Evolutionary conservation across 30 jellyfish, hydroid and myxozoan species (phyloP).

Genomic region (Cassiopea xamachana): DNA sequence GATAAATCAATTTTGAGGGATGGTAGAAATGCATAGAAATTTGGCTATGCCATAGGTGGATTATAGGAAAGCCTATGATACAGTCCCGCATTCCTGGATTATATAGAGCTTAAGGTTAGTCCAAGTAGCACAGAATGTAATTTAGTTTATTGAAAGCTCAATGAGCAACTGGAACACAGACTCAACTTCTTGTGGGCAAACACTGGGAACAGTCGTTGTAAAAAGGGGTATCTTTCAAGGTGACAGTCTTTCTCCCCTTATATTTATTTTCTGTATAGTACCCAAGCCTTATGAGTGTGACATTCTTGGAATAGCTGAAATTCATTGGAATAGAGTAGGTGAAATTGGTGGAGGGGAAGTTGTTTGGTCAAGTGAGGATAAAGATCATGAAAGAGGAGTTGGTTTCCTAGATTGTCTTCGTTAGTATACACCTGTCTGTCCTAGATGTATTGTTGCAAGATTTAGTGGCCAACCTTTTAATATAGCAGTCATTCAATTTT

Average conservation of each 20-base stretch:
- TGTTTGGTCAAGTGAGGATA: constrained; percentile 25
- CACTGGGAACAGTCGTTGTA: neutral
- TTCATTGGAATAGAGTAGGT: constrained; percentile 21
- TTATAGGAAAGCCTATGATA: constrained; percentile 22
- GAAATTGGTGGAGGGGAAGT: constrained; percentile 22
- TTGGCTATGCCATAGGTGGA: constrained; percentile 43
- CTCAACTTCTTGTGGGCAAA: neutral
- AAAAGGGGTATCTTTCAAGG: constrained; percentile 1
- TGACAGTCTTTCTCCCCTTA: neutral
- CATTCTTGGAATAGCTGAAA: constrained; percentile 31
- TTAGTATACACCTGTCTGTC: constrained; percentile 17
- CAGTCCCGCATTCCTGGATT: constrained; percentile 28
- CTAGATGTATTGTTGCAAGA: neutral
- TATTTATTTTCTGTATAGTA: neutral
- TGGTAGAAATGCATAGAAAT: neutral
- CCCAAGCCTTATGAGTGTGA: constrained; percentile 6
- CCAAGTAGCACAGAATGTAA: neutral
- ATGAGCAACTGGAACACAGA: neutral
- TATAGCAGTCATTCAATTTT: constrained; percentile 11
- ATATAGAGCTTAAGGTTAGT: neutral
- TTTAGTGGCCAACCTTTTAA: constrained; percentile 14
- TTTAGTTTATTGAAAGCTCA: neutral
- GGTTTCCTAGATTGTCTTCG: constrained; percentile 18
- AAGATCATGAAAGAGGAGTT: constrained; percentile 32
- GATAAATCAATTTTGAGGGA: constrained; percentile 17